phyloP scores from a whole-genome alignment of 2,797 vertebrate genomes.

The Enteromius treurensis region DNA sequence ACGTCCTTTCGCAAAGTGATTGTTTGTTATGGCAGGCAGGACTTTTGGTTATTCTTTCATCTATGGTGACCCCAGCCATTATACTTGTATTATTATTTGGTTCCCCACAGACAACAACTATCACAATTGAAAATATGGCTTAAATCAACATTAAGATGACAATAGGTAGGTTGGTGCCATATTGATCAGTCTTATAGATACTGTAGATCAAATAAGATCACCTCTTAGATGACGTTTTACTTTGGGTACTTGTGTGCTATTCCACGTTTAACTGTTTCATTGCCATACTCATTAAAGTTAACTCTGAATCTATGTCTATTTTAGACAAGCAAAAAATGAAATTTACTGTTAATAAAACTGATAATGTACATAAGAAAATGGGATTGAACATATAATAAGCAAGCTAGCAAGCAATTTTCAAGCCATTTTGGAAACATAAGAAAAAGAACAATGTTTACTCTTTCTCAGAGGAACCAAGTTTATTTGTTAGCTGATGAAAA shows the following conservation, averaged over 20 bases:
- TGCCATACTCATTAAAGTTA: background rate
- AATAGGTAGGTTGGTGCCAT: constrained; percentile 24
- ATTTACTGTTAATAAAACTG: background rate
- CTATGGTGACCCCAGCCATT: constrained; percentile 36
- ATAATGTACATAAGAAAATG: background rate
- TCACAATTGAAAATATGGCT: constrained; percentile 17
- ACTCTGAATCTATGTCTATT: background rate
- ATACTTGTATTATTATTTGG: constrained; percentile 15
- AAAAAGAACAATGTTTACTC: too few relatives aligned
- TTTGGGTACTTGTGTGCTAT: background rate
- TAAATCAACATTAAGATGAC: constrained; percentile 21
- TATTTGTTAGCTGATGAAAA: too few relatives aligned
- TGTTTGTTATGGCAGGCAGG: constrained; percentile 31
- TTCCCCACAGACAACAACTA: constrained; percentile 16
- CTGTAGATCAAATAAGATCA: background rate
- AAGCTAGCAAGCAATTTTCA: too few relatives aligned
- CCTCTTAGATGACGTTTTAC: background rate
- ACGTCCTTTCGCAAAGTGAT: constrained; percentile 6
- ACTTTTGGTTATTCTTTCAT: constrained; percentile 34
- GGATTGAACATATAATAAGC: background rate
- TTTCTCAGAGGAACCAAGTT: too few relatives aligned
- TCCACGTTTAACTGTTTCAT: background rate
- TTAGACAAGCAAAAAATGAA: background rate
- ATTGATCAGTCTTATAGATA: background rate
- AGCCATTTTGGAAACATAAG: too few relatives aligned